Base-by-base conservation (phyloP, 92 coral and sea anemone genomes). In the Paramuricea clavata region DNA sequence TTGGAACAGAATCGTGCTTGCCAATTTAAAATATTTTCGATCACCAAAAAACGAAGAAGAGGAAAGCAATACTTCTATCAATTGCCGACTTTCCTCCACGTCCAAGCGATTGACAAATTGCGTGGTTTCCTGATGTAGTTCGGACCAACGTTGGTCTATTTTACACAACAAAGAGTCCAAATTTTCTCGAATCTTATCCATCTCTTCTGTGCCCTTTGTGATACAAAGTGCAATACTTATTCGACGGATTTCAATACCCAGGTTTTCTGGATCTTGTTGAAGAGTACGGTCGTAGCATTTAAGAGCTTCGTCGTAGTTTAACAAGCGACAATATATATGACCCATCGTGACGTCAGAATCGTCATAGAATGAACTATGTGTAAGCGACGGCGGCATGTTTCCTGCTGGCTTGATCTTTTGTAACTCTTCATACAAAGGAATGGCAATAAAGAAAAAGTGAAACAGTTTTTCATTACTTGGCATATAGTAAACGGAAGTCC, bases 381-480 rank as follows among this genome's bases (percentile, higher is more conserved):
- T 19, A 76, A 76, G 34, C 15, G 68, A 15, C 23, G 13, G 61
- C 25, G 82, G 52, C 0, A 7, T 31, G 47, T 76, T 36, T 15
- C 32, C 82, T 3, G 42, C 41, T 23, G 15, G 0, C 21, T 30
- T 42, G 32, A 76, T 50, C 25, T 56, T 43, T 2, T 19, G 52
- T 10, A 76, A 56, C 47, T 49, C 43, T 25, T 76, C 82, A 25
- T 76, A 76, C 67, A 76, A 56, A 49, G 82, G 82, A 54, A 54
- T 76, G n/a, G 82, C 41, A 17, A 76, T 36, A 26, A 27, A 76
- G 82, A 76, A 76, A 32, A 76, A 76, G 52, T 76, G 82, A 60
- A 76, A 76, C 82, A 76, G 47, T 28, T 76, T 68, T 42, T 76
- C 32, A 10, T 76, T 68, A 8, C 22, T 52, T 32, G 82, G 69